Evolutionary conservation across 2,888 invertebrate genomes (phyloP).

Genomic region (Yponomeuta plumbellus): DNA sequence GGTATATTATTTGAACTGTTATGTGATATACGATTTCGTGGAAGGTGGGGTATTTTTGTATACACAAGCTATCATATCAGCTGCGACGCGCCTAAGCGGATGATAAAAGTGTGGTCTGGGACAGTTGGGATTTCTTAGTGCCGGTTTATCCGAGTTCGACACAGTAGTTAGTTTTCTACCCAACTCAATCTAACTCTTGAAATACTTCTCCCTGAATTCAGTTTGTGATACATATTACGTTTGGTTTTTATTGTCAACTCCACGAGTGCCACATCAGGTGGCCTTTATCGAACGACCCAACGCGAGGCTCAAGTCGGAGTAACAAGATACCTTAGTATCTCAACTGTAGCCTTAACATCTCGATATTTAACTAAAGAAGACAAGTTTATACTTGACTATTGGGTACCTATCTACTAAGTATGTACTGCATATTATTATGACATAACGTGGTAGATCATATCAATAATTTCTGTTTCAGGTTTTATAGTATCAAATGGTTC

Average conservation of each 20-base stretch:
- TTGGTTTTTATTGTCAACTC: no score
- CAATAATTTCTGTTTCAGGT: slow-evolving; percentile 31
- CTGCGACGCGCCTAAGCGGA: not conserved
- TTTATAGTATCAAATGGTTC: not conserved
- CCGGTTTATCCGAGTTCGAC: no score
- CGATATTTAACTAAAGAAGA: not conserved
- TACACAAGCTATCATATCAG: slow-evolving; percentile 1
- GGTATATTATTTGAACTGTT: no score
- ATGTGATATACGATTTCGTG: not conserved
- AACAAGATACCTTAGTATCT: not conserved
- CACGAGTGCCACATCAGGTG: not conserved
- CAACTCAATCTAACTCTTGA: no score
- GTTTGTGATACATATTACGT: no score
- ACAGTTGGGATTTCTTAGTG: no score
- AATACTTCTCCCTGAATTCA: no score
- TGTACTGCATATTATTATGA: not conserved
- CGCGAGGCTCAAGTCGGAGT: not conserved
- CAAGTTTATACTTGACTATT: not conserved
- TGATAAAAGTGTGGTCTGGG: not conserved
- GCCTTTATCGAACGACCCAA: not conserved
- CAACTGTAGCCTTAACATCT: not conserved
- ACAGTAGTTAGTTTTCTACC: no score
- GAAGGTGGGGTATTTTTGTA: not conserved
- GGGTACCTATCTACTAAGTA: not conserved
- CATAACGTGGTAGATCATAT: not conserved